These are phyloP conservation scores for Eristalis intricaria DNA, from an alignment of 2,888 invertebrate genomes.

Conservation along the genomic window DNA sequence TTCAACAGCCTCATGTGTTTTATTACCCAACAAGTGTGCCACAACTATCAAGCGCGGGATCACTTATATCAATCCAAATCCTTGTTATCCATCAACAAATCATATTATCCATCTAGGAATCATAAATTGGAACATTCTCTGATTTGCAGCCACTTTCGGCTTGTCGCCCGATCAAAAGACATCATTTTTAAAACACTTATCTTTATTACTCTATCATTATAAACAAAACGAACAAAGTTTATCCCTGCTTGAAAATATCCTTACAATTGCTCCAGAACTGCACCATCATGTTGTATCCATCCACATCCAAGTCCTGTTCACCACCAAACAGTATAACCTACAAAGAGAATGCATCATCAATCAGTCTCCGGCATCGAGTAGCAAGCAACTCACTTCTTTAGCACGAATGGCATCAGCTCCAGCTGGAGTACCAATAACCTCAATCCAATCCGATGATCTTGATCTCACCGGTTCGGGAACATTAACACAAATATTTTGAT, in stretches of 20 bases:
- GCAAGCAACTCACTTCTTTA: slow-evolving; percentile 76
- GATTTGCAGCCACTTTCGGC: too few relatives aligned
- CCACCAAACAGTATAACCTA: slow-evolving; percentile 79
- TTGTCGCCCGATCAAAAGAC: too few relatives aligned
- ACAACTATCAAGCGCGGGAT: too few relatives aligned
- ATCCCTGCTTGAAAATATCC: slow-evolving; percentile 68
- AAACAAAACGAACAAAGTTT: background rate
- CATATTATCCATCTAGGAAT: too few relatives aligned
- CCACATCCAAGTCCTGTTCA: slow-evolving; percentile 78
- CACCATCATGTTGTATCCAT: slow-evolving; percentile 79
- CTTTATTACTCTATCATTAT: background rate
- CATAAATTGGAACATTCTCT: too few relatives aligned
- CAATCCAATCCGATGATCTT: slow-evolving; percentile 78
- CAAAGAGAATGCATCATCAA: slow-evolving; percentile 16
- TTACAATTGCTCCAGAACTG: slow-evolving; percentile 77
- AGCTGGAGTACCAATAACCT: slow-evolving; percentile 78
- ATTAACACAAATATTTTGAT: slow-evolving; percentile 75
- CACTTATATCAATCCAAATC: too few relatives aligned
- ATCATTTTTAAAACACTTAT: background rate
- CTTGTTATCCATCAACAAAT: too few relatives aligned
- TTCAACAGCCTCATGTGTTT: too few relatives aligned
- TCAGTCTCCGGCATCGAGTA: too few relatives aligned
- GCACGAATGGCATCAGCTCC: slow-evolving; percentile 76
- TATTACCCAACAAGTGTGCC: too few relatives aligned
- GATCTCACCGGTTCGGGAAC: slow-evolving; percentile 75